Conservation (phyloP, 2,888 invertebrate species). For the Tinea trinotella region DNA sequence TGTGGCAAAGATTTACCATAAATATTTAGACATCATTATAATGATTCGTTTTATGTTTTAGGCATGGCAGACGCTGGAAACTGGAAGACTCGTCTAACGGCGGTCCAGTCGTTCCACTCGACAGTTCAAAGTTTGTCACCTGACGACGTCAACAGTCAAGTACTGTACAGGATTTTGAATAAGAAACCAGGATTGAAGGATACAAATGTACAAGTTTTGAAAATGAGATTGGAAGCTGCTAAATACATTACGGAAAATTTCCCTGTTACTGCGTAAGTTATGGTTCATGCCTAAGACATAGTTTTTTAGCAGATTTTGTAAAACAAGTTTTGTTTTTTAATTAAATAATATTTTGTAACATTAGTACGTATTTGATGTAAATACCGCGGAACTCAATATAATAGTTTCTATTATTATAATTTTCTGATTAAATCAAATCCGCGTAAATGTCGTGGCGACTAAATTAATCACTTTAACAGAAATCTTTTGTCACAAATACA, state of each 20-base stretch:
- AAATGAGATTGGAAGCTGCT: slow-evolving; percentile 84
- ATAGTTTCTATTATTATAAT: too few species aligned
- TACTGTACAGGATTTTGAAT: slow-evolving; percentile 79
- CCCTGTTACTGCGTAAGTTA: slow-evolving; percentile 75
- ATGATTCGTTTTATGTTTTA: slow-evolving; percentile 24
- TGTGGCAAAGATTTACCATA: not conserved
- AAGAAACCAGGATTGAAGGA: slow-evolving; percentile 92
- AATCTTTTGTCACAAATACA: too few species aligned
- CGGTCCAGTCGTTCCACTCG: slow-evolving; percentile 80
- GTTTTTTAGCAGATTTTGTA: too few species aligned
- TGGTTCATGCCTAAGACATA: too few species aligned
- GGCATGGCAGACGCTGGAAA: slow-evolving; percentile 80
- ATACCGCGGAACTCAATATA: too few species aligned
- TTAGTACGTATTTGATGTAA: too few species aligned
- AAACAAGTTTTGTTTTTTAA: too few species aligned
- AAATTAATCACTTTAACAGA: too few species aligned
- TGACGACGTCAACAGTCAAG: slow-evolving; percentile 79
- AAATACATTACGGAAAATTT: slow-evolving; percentile 84
- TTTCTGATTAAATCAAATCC: too few species aligned
- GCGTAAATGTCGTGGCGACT: too few species aligned
- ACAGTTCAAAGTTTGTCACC: slow-evolving; percentile 75
- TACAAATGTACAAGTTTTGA: slow-evolving; percentile 92
- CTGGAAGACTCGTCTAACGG: slow-evolving; percentile 87
- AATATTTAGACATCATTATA: not conserved
- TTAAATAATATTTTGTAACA: too few species aligned